These are phyloP conservation scores for Telmatochromis sp. DNA, from an alignment of 2,113 vertebrate species.

Conservation along the genomic window DNA sequence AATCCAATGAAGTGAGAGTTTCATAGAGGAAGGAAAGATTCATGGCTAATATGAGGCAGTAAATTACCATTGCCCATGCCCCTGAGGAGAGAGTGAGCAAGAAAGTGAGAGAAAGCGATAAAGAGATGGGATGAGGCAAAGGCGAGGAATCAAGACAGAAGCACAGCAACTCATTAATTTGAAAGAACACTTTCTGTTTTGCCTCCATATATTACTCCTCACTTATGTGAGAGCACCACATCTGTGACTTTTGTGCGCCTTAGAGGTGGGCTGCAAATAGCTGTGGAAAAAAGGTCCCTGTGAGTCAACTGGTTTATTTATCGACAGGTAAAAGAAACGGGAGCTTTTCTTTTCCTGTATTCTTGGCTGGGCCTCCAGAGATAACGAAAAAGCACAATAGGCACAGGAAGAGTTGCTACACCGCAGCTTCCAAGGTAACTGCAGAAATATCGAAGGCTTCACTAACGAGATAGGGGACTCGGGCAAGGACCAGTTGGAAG, in stretches of 20 bases:
- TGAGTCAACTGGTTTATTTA: background rate
- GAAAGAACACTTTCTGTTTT: background rate
- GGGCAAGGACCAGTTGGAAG: background rate
- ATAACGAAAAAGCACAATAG: background rate
- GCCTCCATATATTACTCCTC: background rate
- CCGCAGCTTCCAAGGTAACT: background rate
- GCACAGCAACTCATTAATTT: conserved; percentile 18
- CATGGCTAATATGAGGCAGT: conserved; percentile 33
- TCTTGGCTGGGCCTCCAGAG: background rate
- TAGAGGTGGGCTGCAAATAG: background rate
- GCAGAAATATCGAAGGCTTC: background rate
- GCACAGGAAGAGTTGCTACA: background rate
- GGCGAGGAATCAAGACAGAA: background rate
- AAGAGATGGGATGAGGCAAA: conserved; percentile 2
- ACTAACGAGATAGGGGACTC: background rate
- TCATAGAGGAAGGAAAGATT: background rate
- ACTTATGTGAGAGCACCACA: background rate
- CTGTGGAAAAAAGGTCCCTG: background rate
- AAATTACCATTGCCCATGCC: conserved; percentile 26
- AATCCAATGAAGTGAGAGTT: conserved; percentile 32
- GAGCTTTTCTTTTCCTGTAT: background rate
- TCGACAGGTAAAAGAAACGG: background rate
- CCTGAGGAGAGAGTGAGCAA: background rate
- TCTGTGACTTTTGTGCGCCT: background rate
- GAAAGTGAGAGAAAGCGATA: background rate